Evolutionary conservation across 1,140 invertebrate species (phyloP), one percentile per base, ranked within the genome.

Genomic region (Neodiprion lecontei): DNA sequence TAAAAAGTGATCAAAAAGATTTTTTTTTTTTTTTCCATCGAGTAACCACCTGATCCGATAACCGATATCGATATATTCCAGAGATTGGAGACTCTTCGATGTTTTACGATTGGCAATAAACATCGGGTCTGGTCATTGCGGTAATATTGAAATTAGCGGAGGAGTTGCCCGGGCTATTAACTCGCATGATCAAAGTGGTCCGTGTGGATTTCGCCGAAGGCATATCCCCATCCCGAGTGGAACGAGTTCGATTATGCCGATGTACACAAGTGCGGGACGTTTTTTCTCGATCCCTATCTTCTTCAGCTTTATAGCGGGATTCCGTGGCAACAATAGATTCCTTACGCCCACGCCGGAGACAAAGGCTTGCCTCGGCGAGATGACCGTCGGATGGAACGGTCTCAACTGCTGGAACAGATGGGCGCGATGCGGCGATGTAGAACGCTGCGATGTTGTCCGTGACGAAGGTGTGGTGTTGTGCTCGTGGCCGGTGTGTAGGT

Each of bases 271-370:
- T 17, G 53, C 53, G 53, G n/a, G 53, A 61, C n/a, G n/a, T 61
- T 12, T 61, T 61, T 61, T 9, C n/a, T 61, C 53, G 53, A 61
- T 61, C 53, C 5, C 53, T 61, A 61, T 61, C 53, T 61, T 61
- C 53, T 12, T 61, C 53, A 61, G n/a, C 53, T 61, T 61, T 61
- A 61, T 61, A 61, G 53, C 53, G n/a, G 53, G 11, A 9, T 61
- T 61, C n/a, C 53, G 53, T 17, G 76, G 76, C 71, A 77, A 80
- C 79, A 79, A 80, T 81, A 79, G 79, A 81, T 81, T 80, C 77
- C 79, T 74, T 70, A 81, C 79, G 79, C 79, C 79, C 79, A 81
- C 79, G 79, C 75, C 72, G 74, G 75, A 77, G 75, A 77, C 74
- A 81, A 76, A 81, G 80, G 80, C 80, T 77, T 79, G 77, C 72